Evolutionary conservation across 2,113 vertebrate genomes (phyloP), one percentile per base, ranked within the genome.

Genomic region (Anser cygnoides): DNA sequence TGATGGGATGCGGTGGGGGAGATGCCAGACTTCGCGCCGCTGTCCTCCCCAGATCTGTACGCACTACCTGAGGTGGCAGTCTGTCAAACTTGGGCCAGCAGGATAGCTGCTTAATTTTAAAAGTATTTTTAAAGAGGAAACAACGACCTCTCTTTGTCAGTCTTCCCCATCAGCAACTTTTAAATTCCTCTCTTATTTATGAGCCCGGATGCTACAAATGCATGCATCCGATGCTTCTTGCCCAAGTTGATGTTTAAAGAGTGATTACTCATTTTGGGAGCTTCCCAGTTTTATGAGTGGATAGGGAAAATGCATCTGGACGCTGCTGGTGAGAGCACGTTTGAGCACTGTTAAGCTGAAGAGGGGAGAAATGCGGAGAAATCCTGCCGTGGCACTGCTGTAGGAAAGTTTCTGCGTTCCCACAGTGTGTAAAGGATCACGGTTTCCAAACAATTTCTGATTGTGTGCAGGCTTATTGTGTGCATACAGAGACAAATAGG

Each of bases 101-200:
- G 21, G 18, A 10, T 49, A 61, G 61, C 52, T 35, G 7, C 37
- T 50, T 41, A 35, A 66, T 63, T 76, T 2, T 1, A 84, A 66
- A 93, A 68, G 65, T 39, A 33, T 26, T 37, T 96, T 96, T 91
- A 80, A 78, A 81, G 65, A 92, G 87, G 95, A 97, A 97, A 90
- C 58, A 37, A 92, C 84, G 73, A 72, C 44, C 33, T 70, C 66
- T 43, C 19, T 57, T 75, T 4, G 3, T 89, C 52, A 39, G 43
- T 66, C 63, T 95, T 97, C 55, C 63, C 71, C 75, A 52, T 70
- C 73, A 80, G 35, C 20, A 10, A 58, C 62, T 81, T 59, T 19
- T 57, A 83, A 76, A 10, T 93, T 95, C 71, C 68, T 95, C 74
- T 90, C 49, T 46, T 77, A 28, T 87, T 88, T 87, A 77, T 70